Conservation (phyloP, 2,797 vertebrate genomes). For the Falco peregrinus region DNA sequence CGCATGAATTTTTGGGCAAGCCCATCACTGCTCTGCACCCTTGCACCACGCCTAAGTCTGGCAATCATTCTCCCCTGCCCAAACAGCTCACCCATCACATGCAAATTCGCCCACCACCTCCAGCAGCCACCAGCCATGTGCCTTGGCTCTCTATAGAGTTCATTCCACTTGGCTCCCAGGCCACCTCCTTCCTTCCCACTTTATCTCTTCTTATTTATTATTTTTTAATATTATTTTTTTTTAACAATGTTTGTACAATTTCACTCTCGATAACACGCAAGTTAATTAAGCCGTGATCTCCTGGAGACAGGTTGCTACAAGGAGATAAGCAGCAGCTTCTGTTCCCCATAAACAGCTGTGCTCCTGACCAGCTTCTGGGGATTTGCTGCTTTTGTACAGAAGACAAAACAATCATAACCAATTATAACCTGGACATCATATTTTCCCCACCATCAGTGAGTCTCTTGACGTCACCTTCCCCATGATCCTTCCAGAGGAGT, state of each 20-base stretch:
- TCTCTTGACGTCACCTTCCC: conserved; percentile 35
- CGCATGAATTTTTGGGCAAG: fast-evolving
- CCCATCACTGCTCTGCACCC: background rate
- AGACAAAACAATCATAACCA: conserved; percentile 68
- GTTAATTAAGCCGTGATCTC: conserved; percentile 82
- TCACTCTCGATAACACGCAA: conserved; percentile 60
- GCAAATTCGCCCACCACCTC: background rate
- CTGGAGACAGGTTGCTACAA: conserved; percentile 74
- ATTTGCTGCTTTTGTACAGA: conserved; percentile 69
- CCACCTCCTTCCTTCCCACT: conserved; percentile 50
- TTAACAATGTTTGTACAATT: conserved; percentile 63
- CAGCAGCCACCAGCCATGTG: background rate
- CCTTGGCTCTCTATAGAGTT: background rate
- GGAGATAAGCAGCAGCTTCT: conserved; percentile 74
- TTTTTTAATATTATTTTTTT: conserved; percentile 43
- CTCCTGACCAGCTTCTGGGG: conserved; percentile 69
- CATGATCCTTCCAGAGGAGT: background rate
- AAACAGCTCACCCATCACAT: background rate
- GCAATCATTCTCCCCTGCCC: background rate
- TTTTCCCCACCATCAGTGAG: background rate
- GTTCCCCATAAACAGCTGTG: conserved; percentile 65
- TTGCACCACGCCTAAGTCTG: fast-evolving
- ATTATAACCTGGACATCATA: conserved; percentile 59
- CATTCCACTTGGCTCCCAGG: background rate
- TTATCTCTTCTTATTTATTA: conserved; percentile 53